Evolutionary conservation across 2,113 vertebrate species (phyloP).

Genomic region (Stictonetta naevosa): DNA sequence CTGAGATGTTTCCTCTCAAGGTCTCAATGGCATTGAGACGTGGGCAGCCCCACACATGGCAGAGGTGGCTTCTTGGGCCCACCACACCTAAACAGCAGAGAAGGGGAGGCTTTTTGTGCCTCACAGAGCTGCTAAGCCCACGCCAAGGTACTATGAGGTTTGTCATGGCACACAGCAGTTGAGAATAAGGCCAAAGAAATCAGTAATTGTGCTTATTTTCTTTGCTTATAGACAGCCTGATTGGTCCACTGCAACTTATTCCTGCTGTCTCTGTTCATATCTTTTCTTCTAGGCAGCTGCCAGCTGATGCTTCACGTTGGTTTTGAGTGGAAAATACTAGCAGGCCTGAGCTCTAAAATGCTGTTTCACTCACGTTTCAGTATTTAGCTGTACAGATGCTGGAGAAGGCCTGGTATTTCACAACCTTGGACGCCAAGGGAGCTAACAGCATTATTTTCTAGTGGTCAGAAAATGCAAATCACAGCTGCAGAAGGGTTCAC

Average conservation of each 20-base stretch:
- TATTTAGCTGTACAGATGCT: background rate
- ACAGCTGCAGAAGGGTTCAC: constrained; percentile 8
- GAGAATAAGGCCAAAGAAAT: constrained; percentile 2
- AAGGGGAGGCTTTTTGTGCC: background rate
- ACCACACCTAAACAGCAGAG: background rate
- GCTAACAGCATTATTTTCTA: background rate
- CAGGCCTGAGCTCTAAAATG: background rate
- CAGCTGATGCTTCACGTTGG: background rate
- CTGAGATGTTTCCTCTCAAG: background rate
- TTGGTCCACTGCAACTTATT: constrained; percentile 6
- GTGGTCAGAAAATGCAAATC: background rate
- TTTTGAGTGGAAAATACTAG: background rate
- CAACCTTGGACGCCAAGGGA: background rate
- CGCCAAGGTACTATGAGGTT: background rate
- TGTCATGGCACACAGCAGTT: background rate
- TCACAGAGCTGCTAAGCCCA: background rate
- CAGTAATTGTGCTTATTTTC: background rate
- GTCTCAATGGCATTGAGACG: too few relatives aligned
- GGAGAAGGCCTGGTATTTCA: background rate
- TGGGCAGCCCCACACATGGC: background rate
- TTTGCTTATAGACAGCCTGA: background rate
- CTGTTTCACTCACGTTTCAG: background rate
- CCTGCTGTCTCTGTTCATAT: background rate
- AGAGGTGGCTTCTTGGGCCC: background rate
- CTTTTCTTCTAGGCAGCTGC: background rate